Percentiles rank a stretch among this genome's conserved stretches.
These are phyloP conservation scores for Campopleginae sp. DNA, from an alignment of 2,888 invertebrate species.

Conservation along the genomic window DNA sequence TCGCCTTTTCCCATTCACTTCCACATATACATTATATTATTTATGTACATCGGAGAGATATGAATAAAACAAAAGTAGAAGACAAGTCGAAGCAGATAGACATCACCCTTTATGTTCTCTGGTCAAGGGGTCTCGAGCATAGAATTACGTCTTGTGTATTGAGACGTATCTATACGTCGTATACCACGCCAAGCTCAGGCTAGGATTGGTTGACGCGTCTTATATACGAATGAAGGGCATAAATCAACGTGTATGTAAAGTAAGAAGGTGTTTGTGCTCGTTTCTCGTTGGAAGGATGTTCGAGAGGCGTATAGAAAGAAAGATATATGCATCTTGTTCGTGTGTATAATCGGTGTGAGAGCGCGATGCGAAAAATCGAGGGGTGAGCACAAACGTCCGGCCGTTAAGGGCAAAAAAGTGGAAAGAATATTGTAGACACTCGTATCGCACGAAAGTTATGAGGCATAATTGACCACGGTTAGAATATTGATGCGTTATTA, in stretches of 20 bases:
- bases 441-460: conserved; percentile 75
- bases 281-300: background rate
- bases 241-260: conserved; percentile 3
- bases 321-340: background rate
- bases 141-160: conserved; percentile 8
- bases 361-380: conserved; percentile 1
- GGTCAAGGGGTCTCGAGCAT: background rate
- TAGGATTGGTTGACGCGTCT: background rate
- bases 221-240: background rate
- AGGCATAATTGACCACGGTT: conserved; percentile 75
- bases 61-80: background rate
- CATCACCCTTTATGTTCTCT: conserved; percentile 5
- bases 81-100: background rate
- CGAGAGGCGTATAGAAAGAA: background rate
- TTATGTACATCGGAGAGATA: background rate
- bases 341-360: conserved; percentile 8
- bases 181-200: no score
- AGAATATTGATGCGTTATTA: conserved; percentile 31
- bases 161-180: background rate
- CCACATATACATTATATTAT: background rate
- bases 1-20: background rate
- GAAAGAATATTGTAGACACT: conserved; percentile 70
- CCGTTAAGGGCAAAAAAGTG: conserved; percentile 65
- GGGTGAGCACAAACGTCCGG: background rate
- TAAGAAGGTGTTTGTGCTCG: conserved; percentile 1